Conservation (phyloP, 2,113 vertebrate genomes). For the Urocitellus parryii region DNA sequence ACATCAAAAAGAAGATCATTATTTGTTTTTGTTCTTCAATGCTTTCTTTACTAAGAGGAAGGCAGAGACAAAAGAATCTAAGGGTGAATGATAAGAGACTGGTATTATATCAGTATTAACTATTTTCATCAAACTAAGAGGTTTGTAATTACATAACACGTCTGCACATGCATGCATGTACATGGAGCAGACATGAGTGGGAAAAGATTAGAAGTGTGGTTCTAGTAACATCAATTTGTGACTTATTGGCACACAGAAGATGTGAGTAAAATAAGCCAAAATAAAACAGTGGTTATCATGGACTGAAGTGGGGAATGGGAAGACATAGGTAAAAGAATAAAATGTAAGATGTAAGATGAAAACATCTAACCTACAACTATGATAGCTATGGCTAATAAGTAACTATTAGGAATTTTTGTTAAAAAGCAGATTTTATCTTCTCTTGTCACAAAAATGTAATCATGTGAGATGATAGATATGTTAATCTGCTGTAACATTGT, state of each 20-base stretch:
- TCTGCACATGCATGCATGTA: neutral
- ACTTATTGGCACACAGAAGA: neutral
- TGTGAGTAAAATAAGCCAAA: neutral
- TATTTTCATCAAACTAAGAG: constrained; percentile 26
- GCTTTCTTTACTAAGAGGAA: neutral
- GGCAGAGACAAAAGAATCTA: neutral
- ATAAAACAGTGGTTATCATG: neutral
- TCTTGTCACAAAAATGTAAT: neutral
- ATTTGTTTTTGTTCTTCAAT: constrained; percentile 28
- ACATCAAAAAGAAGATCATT: neutral
- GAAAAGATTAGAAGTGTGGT: neutral
- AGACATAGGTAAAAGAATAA: too few relatives aligned
- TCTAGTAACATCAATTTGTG: neutral
- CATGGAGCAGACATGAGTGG: neutral
- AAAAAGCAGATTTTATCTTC: neutral
- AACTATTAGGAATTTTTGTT: neutral
- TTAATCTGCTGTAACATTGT: neutral
- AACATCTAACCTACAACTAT: neutral
- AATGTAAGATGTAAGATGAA: neutral
- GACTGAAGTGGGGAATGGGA: too few relatives aligned
- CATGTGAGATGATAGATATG: neutral
- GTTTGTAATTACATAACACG: neutral
- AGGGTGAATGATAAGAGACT: neutral
- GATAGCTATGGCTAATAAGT: neutral
- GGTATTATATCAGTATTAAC: neutral